phyloP scores from a whole-genome alignment of 2,797 vertebrate genomes.

The Anableps anableps region DNA sequence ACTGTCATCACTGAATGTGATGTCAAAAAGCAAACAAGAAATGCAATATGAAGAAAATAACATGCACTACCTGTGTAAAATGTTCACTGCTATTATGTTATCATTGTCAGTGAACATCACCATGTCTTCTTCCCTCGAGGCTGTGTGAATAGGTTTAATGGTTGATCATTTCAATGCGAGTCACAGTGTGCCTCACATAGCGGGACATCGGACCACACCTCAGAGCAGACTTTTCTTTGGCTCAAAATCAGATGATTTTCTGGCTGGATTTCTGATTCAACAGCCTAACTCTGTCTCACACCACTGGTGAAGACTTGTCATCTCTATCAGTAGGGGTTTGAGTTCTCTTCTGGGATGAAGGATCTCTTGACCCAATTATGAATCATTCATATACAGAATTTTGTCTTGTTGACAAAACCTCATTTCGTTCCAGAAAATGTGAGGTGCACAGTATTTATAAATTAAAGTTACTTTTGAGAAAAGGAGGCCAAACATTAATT shows the following conservation, averaged over 20 bases:
- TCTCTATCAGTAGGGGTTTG: constrained; percentile 10
- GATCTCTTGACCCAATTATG: constrained; percentile 19
- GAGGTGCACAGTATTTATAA: not conserved
- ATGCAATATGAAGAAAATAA: constrained; percentile 9
- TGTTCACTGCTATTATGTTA: constrained; percentile 37
- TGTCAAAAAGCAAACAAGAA: constrained; percentile 30
- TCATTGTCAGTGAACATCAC: constrained; percentile 24
- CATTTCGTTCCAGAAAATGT: constrained; percentile 10
- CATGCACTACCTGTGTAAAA: constrained; percentile 10
- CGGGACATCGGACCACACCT: constrained; percentile 47
- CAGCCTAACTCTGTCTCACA: constrained; percentile 30
- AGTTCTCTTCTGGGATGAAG: constrained; percentile 16
- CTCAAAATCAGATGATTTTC: constrained; percentile 47
- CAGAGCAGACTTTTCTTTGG: constrained; percentile 42
- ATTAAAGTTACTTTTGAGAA: not conserved
- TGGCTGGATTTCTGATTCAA: constrained; percentile 59
- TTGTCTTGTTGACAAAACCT: constrained; percentile 6
- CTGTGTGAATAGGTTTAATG: constrained; percentile 38
- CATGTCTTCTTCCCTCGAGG: constrained; percentile 32
- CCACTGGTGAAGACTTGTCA: constrained; percentile 13
- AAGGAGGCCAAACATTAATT: not conserved
- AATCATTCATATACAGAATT: constrained; percentile 2
- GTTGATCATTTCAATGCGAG: constrained; percentile 65
- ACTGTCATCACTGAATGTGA: constrained; percentile 2
- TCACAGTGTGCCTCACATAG: constrained; percentile 16